These are phyloP conservation scores for Orius laevigatus DNA, from an alignment of 1,140 invertebrate genomes.

Conservation along the genomic window DNA sequence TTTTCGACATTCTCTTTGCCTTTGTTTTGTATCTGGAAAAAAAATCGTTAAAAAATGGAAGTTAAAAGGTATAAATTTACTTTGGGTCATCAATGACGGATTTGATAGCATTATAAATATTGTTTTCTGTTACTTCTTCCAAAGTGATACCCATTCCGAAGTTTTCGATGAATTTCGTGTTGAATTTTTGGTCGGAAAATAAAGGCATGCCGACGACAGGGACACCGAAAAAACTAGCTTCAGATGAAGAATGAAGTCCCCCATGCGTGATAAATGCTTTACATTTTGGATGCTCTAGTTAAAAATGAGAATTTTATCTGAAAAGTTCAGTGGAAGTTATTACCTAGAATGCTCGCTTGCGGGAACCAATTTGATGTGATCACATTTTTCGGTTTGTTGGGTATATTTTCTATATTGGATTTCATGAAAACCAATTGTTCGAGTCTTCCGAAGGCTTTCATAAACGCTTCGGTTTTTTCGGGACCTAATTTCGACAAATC, in stretches of 20 bases:
- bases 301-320: not conserved
- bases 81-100: too few species aligned
- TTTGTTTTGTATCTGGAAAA: constrained; percentile 17
- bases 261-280: constrained; percentile 37
- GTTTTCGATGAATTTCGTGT: not conserved
- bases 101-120: too few species aligned
- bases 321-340: too few species aligned
- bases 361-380: constrained; percentile 5
- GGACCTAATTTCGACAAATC: too few species aligned
- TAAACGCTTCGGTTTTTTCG: too few species aligned
- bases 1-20: constrained; percentile 5
- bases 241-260: constrained; percentile 34
- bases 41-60: not conserved
- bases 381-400: not conserved
- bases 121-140: constrained; percentile 16
- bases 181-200: constrained; percentile 26
- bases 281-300: constrained; percentile 28
- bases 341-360: constrained; percentile 1
- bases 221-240: constrained; percentile 31
- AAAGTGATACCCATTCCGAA: constrained; percentile 19
- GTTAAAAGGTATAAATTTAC: too few species aligned
- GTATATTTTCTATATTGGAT: not conserved
- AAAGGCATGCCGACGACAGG: constrained; percentile 34
- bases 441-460: too few species aligned
- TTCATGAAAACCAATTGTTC: not conserved